Evolutionary conservation across 1,140 invertebrate genomes (phyloP).

Genomic region (Formica selysi): DNA sequence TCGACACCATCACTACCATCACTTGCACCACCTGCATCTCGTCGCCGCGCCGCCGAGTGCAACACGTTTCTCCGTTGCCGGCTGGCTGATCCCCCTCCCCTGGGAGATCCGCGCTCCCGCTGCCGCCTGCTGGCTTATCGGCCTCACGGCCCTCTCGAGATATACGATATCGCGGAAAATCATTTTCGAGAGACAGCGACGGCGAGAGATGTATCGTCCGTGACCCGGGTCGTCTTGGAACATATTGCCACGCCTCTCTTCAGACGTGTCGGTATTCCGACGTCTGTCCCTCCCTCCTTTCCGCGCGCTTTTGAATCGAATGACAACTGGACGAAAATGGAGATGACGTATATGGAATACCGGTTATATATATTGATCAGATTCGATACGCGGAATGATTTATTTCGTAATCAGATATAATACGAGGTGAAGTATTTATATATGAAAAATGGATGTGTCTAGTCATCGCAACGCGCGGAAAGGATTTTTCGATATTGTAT

Average conservation of each 20-base stretch:
- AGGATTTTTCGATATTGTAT: neutral
- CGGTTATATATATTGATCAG: slow-evolving; percentile 30
- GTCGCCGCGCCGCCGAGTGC: slow-evolving; percentile 37
- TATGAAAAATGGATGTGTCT: neutral
- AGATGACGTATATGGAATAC: neutral
- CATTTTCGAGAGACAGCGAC: slow-evolving; percentile 69
- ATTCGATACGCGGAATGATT: slow-evolving; percentile 4
- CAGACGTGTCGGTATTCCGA: slow-evolving; percentile 64
- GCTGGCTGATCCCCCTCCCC: slow-evolving; percentile 18
- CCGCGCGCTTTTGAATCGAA: neutral
- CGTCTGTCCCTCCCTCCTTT: neutral
- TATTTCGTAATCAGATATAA: slow-evolving; percentile 9
- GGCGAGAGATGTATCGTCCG: slow-evolving; percentile 58
- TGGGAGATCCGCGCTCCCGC: slow-evolving; percentile 17
- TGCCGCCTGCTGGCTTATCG: slow-evolving; percentile 36
- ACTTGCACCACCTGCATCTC: slow-evolving; percentile 6
- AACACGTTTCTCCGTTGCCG: slow-evolving; percentile 58
- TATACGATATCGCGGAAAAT: slow-evolving; percentile 72
- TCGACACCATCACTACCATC: slow-evolving; percentile 39
- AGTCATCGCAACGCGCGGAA: slow-evolving; percentile 7
- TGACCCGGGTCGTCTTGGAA: slow-evolving; percentile 58
- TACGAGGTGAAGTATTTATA: neutral
- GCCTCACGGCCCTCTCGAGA: slow-evolving; percentile 27
- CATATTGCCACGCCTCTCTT: slow-evolving; percentile 58
- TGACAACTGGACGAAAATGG: slow-evolving; percentile 20